Evolutionary conservation across 2,888 invertebrate genomes (phyloP).

Genomic region (Ametastegia equiseti): DNA sequence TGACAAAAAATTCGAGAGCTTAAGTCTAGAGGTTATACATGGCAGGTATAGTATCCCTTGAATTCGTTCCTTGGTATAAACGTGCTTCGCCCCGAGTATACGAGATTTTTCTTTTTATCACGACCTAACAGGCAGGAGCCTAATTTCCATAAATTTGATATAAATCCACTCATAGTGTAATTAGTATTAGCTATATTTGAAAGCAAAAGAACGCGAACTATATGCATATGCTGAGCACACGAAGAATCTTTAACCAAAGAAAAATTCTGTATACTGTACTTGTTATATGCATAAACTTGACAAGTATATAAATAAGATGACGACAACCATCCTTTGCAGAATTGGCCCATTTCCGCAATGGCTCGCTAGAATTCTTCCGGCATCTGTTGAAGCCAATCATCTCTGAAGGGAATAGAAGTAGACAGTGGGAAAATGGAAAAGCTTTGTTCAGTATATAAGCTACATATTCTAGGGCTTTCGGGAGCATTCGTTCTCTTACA

Average conservation of each 20-base stretch:
- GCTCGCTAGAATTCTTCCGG: not conserved
- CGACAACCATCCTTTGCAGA: not conserved
- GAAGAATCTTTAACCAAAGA: not conserved
- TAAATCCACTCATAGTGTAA: not conserved
- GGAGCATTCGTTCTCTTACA: not conserved
- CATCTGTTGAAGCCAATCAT: not conserved
- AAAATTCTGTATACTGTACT: not conserved
- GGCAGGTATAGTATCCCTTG: not conserved
- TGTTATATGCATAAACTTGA: not conserved
- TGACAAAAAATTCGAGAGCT: not conserved
- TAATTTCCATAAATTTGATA: constrained; percentile 1
- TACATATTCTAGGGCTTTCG: constrained; percentile 35
- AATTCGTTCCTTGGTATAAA: too few relatives aligned
- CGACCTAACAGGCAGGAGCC: not conserved
- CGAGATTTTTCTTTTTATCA: not conserved
- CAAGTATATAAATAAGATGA: constrained; percentile 14
- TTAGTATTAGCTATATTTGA: not conserved
- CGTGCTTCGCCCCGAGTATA: not conserved
- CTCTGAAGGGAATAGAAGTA: constrained; percentile 41
- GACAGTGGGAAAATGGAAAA: not conserved
- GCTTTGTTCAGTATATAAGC: constrained; percentile 17
- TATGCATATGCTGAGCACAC: not conserved
- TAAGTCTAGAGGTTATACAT: not conserved
- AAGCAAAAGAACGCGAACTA: not conserved
- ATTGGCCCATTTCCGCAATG: constrained; percentile 8